Base-by-base conservation (phyloP, 1,140 invertebrate species). In the Cryptotermes secundus region DNA sequence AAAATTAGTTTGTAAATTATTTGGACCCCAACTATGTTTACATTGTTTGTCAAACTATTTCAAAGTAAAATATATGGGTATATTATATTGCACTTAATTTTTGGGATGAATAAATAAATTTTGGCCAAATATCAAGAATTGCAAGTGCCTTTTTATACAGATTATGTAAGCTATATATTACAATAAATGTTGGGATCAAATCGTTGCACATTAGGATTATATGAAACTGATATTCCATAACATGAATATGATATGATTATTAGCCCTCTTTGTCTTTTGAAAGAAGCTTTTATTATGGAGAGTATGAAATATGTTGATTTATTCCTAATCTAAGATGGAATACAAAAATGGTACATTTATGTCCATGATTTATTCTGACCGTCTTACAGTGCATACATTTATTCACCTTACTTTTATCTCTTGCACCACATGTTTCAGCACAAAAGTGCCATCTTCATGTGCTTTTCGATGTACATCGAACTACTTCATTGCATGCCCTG, bases 141-240 rank as follows among this genome's bases (percentile, higher is more conserved):
- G 10, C n/a, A 72, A 72, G 59, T 72, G 59, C 59, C 59, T 72
- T 72, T 72, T n/a, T 72, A 59, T 59, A 59, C 24, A 72, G 59
- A 72, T 31, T 72, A n/a, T 72, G 16, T 72, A 72, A 72, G n/a
- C n/a, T 72, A 3, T 72, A 72, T n/a, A 72, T 72, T 72, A 12
- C n/a, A 31, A 31, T 72, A 31, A 72, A 31, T 72, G n/a, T 72
- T 72, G 59, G 59, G 59, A 72, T 72, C 59, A 72, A 72, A 72
- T 72, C 24, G 26, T 59, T 72, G n/a, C 59, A 72, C n/a, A 72
- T 72, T 72, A 7, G 31, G 26, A 3, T 72, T n/a, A 72, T 59
- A 59, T 59, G 19, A 26, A 59, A 59, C 6, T 24, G 16, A 59
- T 59, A 59, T 59, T 59, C 26, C 6, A 59, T 7, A 59, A n/a